Evolutionary conservation across 1,140 invertebrate species (phyloP).

Genomic region (Drosophila sturtevanti): DNA sequence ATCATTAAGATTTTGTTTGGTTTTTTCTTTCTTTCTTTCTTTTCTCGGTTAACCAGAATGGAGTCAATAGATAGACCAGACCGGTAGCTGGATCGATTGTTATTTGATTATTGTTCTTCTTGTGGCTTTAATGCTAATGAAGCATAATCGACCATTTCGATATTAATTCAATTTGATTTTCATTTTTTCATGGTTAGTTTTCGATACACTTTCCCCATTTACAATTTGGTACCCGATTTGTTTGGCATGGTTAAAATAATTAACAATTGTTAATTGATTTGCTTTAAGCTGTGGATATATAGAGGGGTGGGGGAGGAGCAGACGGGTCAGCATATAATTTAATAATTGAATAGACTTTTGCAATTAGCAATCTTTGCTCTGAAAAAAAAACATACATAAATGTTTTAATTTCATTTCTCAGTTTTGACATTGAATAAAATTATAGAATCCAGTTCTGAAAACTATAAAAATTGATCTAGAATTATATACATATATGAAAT

Average conservation of each 20-base stretch:
- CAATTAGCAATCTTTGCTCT: no score
- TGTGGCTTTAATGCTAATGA: slow-evolving; percentile 58
- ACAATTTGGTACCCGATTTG: slow-evolving; percentile 15
- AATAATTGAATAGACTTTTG: no score
- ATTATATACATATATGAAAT: no score
- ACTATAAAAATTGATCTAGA: no score
- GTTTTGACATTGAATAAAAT: no score
- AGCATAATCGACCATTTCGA: slow-evolving; percentile 40
- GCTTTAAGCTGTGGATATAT: neutral
- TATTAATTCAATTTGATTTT: slow-evolving; percentile 44
- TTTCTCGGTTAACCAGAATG: slow-evolving; percentile 1
- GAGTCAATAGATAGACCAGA: no score
- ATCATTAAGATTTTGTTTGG: slow-evolving; percentile 52
- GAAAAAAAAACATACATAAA: no score
- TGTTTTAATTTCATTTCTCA: no score
- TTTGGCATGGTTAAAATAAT: slow-evolving; percentile 27
- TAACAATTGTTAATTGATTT: slow-evolving; percentile 36
- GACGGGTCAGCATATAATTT: no score
- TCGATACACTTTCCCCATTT: slow-evolving; percentile 28
- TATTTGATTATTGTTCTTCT: slow-evolving; percentile 7
- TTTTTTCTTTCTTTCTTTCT: neutral
- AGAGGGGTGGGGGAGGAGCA: no score
- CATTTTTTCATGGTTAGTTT: slow-evolving; percentile 53
- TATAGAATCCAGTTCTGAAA: no score
- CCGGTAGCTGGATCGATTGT: slow-evolving; percentile 26